A percentile compares a stretch with the other conserved stretches of the same genome.
Conservation (phyloP, 2,888 invertebrate genomes). For the Acronicta psi region DNA sequence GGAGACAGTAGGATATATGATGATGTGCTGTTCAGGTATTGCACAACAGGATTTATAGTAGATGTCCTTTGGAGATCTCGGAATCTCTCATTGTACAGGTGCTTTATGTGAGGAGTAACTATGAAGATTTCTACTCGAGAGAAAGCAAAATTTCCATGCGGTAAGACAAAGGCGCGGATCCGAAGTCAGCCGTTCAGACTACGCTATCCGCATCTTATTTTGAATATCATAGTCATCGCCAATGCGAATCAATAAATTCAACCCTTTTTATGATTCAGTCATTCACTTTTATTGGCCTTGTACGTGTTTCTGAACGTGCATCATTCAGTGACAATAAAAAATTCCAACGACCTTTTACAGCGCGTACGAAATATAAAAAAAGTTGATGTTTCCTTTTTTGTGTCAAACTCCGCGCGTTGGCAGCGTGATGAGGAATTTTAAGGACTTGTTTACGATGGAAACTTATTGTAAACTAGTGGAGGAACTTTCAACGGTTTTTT, state of each 20-base stretch:
- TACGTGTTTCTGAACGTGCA: slow-evolving; percentile 82
- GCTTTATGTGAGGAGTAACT: too few species aligned
- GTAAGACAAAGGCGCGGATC: slow-evolving; percentile 1
- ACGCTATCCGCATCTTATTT: slow-evolving; percentile 45
- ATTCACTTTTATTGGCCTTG: slow-evolving; percentile 82
- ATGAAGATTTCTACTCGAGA: too few species aligned
- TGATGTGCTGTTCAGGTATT: too few species aligned
- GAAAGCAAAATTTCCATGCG: not conserved
- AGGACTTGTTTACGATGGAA: slow-evolving; percentile 56
- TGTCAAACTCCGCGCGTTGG: slow-evolving; percentile 53
- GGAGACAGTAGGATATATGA: too few species aligned
- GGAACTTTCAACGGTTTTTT: slow-evolving; percentile 35
- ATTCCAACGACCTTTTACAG: slow-evolving; percentile 77
- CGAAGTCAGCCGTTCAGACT: slow-evolving; percentile 9
- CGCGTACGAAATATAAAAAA: slow-evolving; percentile 73
- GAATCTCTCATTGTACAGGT: too few species aligned
- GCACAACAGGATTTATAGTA: too few species aligned
- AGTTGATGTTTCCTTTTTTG: slow-evolving; percentile 67
- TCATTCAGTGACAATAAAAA: slow-evolving; percentile 82
- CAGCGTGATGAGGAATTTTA: slow-evolving; percentile 53
- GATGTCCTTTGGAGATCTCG: too few species aligned
- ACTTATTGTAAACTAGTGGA: slow-evolving; percentile 44
- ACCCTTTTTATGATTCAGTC: slow-evolving; percentile 86
- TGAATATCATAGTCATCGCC: slow-evolving; percentile 72
- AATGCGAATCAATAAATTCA: slow-evolving; percentile 87